Evolutionary conservation across 2,888 invertebrate species (phyloP).

Genomic region (Mimachlamys varia): DNA sequence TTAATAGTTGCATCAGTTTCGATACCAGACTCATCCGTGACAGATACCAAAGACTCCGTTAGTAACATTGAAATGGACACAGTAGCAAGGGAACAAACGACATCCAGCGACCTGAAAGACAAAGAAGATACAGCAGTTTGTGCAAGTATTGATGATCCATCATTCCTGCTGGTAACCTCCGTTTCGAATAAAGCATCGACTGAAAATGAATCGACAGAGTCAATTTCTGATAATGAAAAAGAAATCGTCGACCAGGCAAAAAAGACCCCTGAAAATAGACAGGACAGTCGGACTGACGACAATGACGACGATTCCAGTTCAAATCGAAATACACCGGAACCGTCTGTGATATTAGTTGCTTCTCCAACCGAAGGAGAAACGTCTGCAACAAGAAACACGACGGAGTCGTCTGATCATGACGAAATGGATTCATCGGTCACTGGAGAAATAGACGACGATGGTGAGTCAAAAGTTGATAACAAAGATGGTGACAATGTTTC

Average conservation of each 20-base stretch:
- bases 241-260: not conserved
- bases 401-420: too few species aligned
- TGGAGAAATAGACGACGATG: too few species aligned
- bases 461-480: too few species aligned
- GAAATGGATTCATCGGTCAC: too few species aligned
- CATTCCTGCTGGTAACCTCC: too few species aligned
- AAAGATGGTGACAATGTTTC: too few species aligned
- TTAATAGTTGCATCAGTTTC: not conserved
- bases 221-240: not conserved
- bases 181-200: too few species aligned
- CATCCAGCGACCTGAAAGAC: not conserved
- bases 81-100: not conserved
- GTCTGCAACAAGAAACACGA: not conserved
- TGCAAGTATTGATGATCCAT: too few species aligned
- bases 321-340: not conserved
- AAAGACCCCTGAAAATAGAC: not conserved
- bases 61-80: not conserved
- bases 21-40: not conserved
- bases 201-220: too few species aligned
- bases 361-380: not conserved
- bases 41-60: not conserved
- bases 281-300: not conserved
- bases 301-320: not conserved
- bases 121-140: too few species aligned
- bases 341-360: not conserved